These are phyloP conservation scores for Drosophila teissieri DNA, from an alignment of 1,140 invertebrate species.

Conservation along the genomic window DNA sequence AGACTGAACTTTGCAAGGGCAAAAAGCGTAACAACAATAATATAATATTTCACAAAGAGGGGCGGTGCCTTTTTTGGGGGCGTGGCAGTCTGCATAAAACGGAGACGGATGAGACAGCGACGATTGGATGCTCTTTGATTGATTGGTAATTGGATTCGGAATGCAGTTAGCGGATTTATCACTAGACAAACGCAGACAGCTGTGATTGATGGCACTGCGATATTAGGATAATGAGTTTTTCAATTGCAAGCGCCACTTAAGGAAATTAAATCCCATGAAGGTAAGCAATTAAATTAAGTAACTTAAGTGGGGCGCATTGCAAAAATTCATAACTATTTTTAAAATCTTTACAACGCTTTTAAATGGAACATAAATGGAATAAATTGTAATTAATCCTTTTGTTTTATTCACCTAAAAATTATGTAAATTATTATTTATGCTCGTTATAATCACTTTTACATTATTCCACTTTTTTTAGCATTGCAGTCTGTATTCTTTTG, in stretches of 20 bases:
- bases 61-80: too few relatives aligned
- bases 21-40: conserved; percentile 49
- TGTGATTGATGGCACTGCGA: conserved; percentile 29
- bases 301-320: too few relatives aligned
- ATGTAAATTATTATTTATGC: neutral
- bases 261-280: neutral
- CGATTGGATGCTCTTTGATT: conserved; percentile 51
- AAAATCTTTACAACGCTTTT: too few relatives aligned
- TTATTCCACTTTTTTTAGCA: neutral
- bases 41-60: conserved; percentile 44
- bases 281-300: neutral
- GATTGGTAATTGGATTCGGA: conserved; percentile 51
- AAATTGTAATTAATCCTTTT: neutral
- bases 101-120: conserved; percentile 21
- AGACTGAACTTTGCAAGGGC: conserved; percentile 13
- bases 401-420: neutral
- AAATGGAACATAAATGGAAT: neutral
- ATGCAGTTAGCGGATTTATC: conserved; percentile 43
- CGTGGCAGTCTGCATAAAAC: neutral
- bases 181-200: conserved; percentile 18
- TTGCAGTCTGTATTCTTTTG: neutral
- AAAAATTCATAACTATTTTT: too few relatives aligned
- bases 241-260: neutral
- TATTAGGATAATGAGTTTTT: neutral
- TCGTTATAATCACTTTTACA: conserved; percentile 4